A percentile compares a stretch with the other conserved stretches of the same genome.
These are phyloP conservation scores for Mallotus villosus DNA, from an alignment of 2,797 vertebrate genomes.

Conservation along the genomic window DNA sequence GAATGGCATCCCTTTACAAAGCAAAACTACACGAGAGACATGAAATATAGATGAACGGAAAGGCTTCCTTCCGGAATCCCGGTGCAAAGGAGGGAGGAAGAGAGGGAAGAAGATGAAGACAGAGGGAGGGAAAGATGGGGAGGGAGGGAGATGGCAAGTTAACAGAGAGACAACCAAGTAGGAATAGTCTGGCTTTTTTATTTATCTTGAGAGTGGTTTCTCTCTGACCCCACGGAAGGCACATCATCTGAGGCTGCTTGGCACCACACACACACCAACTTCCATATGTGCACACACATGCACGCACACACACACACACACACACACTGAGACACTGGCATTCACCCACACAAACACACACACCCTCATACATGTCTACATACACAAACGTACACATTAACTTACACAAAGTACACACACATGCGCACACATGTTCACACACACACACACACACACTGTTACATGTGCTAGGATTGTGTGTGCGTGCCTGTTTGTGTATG, in stretches of 20 bases:
- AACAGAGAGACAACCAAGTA: background rate
- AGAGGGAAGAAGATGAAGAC: background rate
- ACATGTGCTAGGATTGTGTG: slow-evolving; percentile 39
- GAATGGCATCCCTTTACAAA: background rate
- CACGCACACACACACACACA: no score
- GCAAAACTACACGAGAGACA: background rate
- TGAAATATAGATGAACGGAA: background rate
- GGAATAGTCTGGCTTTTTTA: background rate
- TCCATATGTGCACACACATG: no score
- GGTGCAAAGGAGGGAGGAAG: background rate
- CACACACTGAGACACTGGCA: no score
- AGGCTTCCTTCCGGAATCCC: background rate
- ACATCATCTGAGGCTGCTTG: no score
- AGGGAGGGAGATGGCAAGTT: background rate
- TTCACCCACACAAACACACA: no score
- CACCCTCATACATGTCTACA: no score
- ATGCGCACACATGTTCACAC: background rate
- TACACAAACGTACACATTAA: no score
- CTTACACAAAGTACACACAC: no score
- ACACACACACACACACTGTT: slow-evolving; percentile 11
- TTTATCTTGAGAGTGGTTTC: background rate
- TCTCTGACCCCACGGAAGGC: no score
- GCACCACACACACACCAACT: no score
- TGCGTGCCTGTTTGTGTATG: slow-evolving; percentile 23
- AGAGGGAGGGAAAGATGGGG: background rate